Conservation (phyloP, 2,888 invertebrate genomes). For the Therioaphis trifolii region DNA sequence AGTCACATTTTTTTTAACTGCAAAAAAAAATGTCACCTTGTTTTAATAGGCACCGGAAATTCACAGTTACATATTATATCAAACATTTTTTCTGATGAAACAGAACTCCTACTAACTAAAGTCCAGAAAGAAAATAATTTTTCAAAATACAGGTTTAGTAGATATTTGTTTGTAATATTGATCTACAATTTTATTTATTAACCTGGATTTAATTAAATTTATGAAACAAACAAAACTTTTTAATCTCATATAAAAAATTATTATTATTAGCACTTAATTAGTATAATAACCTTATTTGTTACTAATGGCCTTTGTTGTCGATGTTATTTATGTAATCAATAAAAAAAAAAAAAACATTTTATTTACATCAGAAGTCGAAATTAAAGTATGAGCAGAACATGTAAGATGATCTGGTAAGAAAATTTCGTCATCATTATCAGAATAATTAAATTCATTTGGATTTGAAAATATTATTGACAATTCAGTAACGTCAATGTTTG, state of each 20-base stretch:
- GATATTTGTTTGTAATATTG: not conserved
- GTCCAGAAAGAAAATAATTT: constrained; percentile 18
- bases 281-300: too few relatives aligned
- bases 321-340: too few relatives aligned
- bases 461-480: constrained; percentile 8
- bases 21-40: constrained; percentile 24
- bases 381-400: constrained; percentile 13
- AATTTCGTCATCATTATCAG: not conserved
- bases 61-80: constrained; percentile 12
- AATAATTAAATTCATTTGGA: not conserved
- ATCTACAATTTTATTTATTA: too few relatives aligned
- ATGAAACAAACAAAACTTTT: too few relatives aligned
- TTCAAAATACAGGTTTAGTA: not conserved
- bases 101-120: not conserved
- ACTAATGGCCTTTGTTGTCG: too few relatives aligned
- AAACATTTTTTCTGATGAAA: constrained; percentile 27
- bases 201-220: too few relatives aligned
- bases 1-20: constrained; percentile 8
- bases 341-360: too few relatives aligned
- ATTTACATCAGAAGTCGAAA: not conserved
- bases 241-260: too few relatives aligned
- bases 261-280: too few relatives aligned
- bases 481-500: not conserved
- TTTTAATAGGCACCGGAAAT: constrained; percentile 22
- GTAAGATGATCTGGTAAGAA: constrained; percentile 5